Conservation (phyloP, 2,113 vertebrate species). For the Stigmatopora nigra region DNA sequence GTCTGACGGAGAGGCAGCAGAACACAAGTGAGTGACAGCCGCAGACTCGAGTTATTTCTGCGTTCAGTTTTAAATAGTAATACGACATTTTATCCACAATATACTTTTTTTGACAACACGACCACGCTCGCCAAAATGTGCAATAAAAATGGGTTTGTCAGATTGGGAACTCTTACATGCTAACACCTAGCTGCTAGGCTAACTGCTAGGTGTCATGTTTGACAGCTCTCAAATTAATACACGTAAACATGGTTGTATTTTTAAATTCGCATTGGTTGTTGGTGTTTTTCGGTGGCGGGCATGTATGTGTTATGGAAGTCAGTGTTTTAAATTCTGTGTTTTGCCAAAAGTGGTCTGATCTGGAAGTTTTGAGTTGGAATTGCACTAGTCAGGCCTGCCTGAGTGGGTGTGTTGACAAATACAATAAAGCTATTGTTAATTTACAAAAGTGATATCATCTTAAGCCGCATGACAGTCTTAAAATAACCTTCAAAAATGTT, state of each 20-base stretch:
- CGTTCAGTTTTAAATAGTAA: neutral
- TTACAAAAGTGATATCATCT: neutral
- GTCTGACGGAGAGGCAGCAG: slow-evolving; percentile 57
- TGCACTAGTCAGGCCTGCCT: slow-evolving; percentile 2
- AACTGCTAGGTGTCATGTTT: neutral
- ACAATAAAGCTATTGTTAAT: too few species aligned
- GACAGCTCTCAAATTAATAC: neutral
- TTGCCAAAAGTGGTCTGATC: neutral
- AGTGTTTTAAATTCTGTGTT: neutral
- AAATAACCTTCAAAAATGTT: neutral
- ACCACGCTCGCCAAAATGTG: neutral
- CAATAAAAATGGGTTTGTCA: neutral
- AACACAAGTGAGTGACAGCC: slow-evolving; percentile 57
- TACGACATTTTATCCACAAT: neutral
- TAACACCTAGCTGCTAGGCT: slow-evolving; percentile 1
- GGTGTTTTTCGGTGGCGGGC: neutral
- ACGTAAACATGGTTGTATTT: neutral
- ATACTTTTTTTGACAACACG: neutral
- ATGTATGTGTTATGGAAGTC: neutral
- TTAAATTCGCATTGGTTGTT: neutral
- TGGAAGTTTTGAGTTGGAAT: neutral
- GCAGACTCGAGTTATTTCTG: neutral
- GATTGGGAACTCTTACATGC: neutral
- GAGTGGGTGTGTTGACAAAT: neutral
- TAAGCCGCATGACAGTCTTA: neutral